These are phyloP conservation scores for Caenorhabditis angaria DNA, from an alignment of 2,888 invertebrate species.

Conservation along the genomic window DNA sequence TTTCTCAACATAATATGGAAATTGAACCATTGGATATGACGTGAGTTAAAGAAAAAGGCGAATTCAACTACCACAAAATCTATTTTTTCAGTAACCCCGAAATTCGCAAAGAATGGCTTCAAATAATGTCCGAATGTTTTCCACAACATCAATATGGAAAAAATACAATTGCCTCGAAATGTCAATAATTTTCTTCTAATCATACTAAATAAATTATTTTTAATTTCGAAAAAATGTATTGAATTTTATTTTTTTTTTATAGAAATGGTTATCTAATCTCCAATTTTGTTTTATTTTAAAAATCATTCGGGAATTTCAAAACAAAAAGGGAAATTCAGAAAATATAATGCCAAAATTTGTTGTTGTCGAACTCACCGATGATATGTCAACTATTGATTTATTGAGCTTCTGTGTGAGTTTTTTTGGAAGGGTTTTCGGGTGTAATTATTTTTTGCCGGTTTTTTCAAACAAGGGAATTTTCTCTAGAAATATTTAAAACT, in stretches of 20 bases:
- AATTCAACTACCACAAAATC: neutral
- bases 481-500: no score
- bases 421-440: no score
- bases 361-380: conserved; percentile 39
- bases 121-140: conserved; percentile 39
- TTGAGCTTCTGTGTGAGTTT: conserved; percentile 40
- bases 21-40: conserved; percentile 34
- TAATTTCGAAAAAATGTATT: neutral
- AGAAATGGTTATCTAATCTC: neutral
- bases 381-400: conserved; percentile 34
- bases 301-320: neutral
- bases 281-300: neutral
- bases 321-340: neutral
- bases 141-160: conserved; percentile 38
- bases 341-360: conserved; percentile 36
- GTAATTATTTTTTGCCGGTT: no score
- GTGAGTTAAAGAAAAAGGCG: conserved; percentile 12
- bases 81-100: conserved; percentile 40
- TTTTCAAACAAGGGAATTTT: no score
- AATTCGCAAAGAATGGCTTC: conserved; percentile 31
- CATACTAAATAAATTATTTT: neutral
- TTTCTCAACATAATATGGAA: conserved; percentile 30
- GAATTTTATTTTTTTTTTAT: neutral
- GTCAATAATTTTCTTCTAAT: conserved; percentile 4
- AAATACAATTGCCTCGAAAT: neutral